These are phyloP conservation scores for Acanthisitta chloris DNA, from an alignment of 2,113 vertebrate species.

Conservation along the genomic window DNA sequence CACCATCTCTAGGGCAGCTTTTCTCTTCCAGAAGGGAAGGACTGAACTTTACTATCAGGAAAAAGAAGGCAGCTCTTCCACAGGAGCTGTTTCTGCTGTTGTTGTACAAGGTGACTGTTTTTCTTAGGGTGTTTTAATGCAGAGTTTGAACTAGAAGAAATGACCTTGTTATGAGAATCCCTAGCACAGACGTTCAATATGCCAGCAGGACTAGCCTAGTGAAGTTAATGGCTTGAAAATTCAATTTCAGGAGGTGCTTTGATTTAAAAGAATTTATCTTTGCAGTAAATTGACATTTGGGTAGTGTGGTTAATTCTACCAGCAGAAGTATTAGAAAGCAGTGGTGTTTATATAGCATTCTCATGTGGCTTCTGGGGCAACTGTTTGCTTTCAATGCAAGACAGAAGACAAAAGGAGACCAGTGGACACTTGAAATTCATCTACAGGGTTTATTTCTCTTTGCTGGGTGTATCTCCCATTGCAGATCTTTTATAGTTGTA, in stretches of 20 bases:
- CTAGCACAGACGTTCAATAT: neutral
- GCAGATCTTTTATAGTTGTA: neutral
- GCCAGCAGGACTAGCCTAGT: neutral
- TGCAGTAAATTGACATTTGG: conserved; percentile 29
- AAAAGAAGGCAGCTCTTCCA: neutral
- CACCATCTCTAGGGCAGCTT: neutral
- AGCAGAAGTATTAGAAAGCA: neutral
- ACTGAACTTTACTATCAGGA: neutral
- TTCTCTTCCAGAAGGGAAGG: neutral
- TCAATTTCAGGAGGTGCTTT: conserved; percentile 21
- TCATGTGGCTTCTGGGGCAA: neutral
- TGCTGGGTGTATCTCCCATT: neutral
- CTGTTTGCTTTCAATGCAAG: neutral
- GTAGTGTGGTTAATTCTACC: neutral
- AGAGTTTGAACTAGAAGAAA: neutral
- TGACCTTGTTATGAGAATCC: conserved; percentile 6
- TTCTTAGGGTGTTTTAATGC: neutral
- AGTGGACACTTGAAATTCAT: neutral
- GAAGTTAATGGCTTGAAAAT: conserved; percentile 40
- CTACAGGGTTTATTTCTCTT: neutral
- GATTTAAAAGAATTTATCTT: neutral
- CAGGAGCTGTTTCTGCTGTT: neutral
- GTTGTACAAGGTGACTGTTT: neutral
- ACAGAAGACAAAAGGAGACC: neutral
- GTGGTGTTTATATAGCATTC: neutral